Evolutionary conservation across 2,113 vertebrate genomes (phyloP).

Genomic region (Pimephales promelas): DNA sequence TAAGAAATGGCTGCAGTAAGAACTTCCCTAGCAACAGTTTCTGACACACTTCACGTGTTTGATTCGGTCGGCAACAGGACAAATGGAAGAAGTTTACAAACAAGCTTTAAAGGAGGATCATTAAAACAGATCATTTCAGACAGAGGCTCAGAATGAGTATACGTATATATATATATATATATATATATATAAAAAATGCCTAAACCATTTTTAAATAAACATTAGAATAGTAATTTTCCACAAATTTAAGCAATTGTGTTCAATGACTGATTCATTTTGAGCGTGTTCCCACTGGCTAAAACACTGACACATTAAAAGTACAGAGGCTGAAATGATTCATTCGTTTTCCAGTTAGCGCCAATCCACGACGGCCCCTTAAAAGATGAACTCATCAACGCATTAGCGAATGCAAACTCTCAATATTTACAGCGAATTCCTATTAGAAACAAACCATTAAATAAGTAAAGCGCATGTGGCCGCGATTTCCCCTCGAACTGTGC

Average conservation of each 20-base stretch:
- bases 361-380: conserved; percentile 14
- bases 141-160: too few relatives aligned
- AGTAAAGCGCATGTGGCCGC: conserved; percentile 55
- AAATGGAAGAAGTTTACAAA: too few relatives aligned
- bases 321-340: not conserved
- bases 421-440: conserved; percentile 41
- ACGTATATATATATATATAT: too few relatives aligned
- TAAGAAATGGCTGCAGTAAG: not conserved
- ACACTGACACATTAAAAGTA: not conserved
- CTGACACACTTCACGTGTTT: too few relatives aligned
- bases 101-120: too few relatives aligned
- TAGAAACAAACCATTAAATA: conserved; percentile 53
- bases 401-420: conserved; percentile 28
- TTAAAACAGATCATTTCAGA: too few relatives aligned
- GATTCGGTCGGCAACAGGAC: too few relatives aligned
- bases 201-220: not conserved
- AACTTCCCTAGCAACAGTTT: not conserved
- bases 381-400: conserved; percentile 3
- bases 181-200: too few relatives aligned
- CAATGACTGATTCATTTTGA: not conserved
- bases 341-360: not conserved
- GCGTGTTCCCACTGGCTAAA: not conserved
- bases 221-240: not conserved
- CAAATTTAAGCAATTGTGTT: not conserved
- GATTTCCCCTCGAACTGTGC: conserved; percentile 32